Conservation (phyloP, 2,113 vertebrate genomes). For the Mionectes macconnelli region DNA sequence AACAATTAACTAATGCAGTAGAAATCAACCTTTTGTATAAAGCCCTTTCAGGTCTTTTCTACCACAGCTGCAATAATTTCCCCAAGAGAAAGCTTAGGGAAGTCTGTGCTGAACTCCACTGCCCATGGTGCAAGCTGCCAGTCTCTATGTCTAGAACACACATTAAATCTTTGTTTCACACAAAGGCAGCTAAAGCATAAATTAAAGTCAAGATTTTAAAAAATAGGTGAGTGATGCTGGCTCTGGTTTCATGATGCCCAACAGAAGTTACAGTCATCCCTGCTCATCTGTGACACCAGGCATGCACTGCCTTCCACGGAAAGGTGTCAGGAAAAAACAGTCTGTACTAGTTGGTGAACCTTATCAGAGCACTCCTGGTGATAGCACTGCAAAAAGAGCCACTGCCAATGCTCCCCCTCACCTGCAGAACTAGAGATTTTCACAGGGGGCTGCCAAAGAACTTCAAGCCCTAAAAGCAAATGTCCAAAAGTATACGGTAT, state of each 20-base stretch:
- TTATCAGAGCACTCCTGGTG: not conserved
- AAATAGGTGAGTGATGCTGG: not conserved
- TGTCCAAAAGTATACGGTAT: accelerated
- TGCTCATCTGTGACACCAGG: not conserved
- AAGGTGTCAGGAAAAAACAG: not conserved
- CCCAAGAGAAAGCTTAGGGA: not conserved
- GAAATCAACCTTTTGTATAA: constrained; percentile 42
- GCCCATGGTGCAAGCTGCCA: not conserved
- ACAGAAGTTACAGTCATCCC: not conserved
- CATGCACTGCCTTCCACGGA: not conserved
- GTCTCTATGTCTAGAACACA: not conserved
- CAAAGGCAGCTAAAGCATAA: not conserved
- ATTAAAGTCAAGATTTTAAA: not conserved
- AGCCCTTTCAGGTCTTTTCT: not conserved
- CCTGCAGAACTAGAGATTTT: not conserved
- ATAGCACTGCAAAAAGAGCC: not conserved
- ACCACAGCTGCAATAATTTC: not conserved
- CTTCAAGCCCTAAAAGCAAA: not conserved
- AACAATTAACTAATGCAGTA: constrained; percentile 57
- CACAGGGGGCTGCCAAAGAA: not conserved
- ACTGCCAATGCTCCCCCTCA: not conserved
- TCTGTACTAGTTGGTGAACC: not conserved
- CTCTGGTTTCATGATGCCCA: not conserved
- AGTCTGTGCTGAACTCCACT: not conserved
- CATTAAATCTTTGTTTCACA: not conserved